Evolutionary conservation across 2,113 vertebrate genomes (phyloP).

Genomic region (Struthidea cinerea): DNA sequence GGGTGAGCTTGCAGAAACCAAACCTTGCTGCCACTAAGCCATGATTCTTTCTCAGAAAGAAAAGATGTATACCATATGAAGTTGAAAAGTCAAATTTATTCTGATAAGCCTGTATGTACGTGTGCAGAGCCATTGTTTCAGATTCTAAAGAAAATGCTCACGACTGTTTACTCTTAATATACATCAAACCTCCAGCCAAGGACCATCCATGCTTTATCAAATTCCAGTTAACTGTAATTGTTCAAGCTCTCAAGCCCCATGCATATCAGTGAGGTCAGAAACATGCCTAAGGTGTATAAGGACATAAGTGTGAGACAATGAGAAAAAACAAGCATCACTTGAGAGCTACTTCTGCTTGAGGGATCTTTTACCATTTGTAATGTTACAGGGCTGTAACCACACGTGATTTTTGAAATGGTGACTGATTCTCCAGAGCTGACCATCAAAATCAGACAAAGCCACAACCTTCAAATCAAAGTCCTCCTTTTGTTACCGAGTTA

Average conservation of each 20-base stretch:
- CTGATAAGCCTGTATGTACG: not conserved
- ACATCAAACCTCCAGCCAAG: not conserved
- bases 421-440: not conserved
- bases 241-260: not conserved
- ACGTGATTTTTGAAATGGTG: rapidly evolving
- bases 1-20: not conserved
- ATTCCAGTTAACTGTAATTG: not conserved
- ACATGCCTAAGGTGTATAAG: not conserved
- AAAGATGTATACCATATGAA: not conserved
- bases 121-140: not conserved
- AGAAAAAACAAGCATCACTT: not conserved
- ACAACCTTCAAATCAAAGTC: not conserved
- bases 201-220: not conserved
- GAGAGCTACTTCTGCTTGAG: not conserved
- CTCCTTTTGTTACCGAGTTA: not conserved
- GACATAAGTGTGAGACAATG: not conserved
- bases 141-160: not conserved
- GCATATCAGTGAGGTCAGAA: not conserved
- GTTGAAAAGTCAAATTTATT: not conserved
- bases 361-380: rapidly evolving
- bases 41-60: not conserved
- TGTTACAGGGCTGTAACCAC: not conserved
- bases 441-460: not conserved
- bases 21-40: not conserved
- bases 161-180: not conserved